Evolutionary conservation across 1,140 invertebrate genomes (phyloP), one percentile per base, ranked within the genome.

Genomic region (Drosophila mayri): DNA sequence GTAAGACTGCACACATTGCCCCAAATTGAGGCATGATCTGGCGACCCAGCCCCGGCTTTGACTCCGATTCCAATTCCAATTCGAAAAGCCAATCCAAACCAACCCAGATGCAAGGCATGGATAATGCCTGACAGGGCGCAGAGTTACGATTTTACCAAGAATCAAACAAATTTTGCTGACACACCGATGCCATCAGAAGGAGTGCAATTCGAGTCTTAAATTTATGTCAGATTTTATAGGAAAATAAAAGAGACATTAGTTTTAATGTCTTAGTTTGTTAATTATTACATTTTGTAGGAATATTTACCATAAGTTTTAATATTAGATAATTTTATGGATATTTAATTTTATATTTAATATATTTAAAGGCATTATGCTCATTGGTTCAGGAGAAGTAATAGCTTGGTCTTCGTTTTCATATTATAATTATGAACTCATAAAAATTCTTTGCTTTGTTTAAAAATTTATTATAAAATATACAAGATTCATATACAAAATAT

Each of bases 1-100:
- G 62, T 84, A 70, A 84, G 80, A 81, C 76, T 88, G 85, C 85
- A 88, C 52, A 55, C 70, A 75, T 90, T 90, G 80, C 76, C 82
- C 76, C 80, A 84, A 80, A 84, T 87, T 90, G 70, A 72, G 79
- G 60, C 59, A 76, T 58, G 61, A 61, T 58, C 66, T 44, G 35
- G 63, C 61, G 41, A 55, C 75, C 66, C 64, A 68, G 50, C 80
- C 80, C 80, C 50, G 16, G 46, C 10, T 5, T 28, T 30, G 52
- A 54, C 20, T 54, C 20, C 52, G 52, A 38, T 25, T 54, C 14
- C 65, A 16, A 43, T 37, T 25, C 47, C 63, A 35, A 81, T 59
- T 40, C 25, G 47, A 46, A 58, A 44, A 49, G 47, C 28, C 28
- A 49, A 47, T 20, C 11, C 22, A 54, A 54, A 30, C 28, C 41